Evolutionary conservation across 1,140 invertebrate species (phyloP).

Genomic region (Cepaea nemoralis): DNA sequence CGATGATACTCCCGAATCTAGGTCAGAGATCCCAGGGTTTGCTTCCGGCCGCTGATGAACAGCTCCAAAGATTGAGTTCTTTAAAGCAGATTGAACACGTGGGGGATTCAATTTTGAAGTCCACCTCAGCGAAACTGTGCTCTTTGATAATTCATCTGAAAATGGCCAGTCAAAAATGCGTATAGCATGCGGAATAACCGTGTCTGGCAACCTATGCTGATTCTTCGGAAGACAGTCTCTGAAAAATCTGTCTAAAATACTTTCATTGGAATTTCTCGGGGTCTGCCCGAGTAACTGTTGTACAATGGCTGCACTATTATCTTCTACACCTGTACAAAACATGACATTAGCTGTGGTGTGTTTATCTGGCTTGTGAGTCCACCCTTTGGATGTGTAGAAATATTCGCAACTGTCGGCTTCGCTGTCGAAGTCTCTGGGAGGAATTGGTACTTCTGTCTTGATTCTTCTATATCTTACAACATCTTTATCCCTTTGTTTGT

Average conservation of each 20-base stretch:
- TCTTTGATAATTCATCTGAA: not conserved
- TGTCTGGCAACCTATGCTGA: not conserved
- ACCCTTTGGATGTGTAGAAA: slow-evolving; percentile 20
- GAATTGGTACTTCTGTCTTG: not conserved
- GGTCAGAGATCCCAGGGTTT: not conserved
- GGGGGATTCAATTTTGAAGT: not conserved
- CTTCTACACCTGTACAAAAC: not conserved
- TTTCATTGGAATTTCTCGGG: not conserved
- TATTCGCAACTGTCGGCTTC: slow-evolving; percentile 22
- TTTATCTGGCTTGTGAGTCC: not conserved
- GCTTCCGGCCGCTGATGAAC: not conserved
- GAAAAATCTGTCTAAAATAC: not conserved
- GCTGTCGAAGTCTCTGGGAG: slow-evolving; percentile 28
- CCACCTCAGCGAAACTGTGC: not conserved
- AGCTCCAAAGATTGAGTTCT: not conserved
- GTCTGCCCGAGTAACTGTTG: too few relatives aligned
- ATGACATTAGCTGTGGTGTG: not conserved
- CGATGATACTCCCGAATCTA: not conserved
- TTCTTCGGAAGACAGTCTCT: not conserved
- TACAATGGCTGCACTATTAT: not conserved
- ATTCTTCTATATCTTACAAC: too few relatives aligned
- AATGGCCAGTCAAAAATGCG: too few relatives aligned
- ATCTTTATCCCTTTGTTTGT: too few relatives aligned
- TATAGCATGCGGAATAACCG: too few relatives aligned
- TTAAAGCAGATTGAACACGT: not conserved